Base-by-base conservation (phyloP, 2,113 vertebrate genomes). In the Plectropomus leopardus region DNA sequence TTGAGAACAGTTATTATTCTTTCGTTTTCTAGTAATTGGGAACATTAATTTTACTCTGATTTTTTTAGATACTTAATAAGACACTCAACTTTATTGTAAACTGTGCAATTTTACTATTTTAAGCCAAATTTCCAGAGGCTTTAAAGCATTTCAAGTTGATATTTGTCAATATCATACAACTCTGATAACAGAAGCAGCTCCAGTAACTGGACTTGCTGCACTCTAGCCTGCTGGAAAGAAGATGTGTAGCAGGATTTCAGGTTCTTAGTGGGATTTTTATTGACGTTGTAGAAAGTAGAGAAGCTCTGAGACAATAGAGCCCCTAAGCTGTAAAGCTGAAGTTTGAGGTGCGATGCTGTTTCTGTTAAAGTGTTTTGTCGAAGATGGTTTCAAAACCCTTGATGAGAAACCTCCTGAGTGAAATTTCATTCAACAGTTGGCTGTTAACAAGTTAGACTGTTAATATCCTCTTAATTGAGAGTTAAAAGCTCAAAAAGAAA, bases 251-350 rank as follows among this genome's bases (percentile, higher is more conserved):
- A 58, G n/a, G 61, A 69, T 80, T 80, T 80, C 4, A 30, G 36
- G 9, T 45, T 64, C 47, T 72, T 58, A 74, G 34, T 9, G 26
- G 57, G 30, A 78, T 76, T 66, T 82, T 42, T 23, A 44, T 3
- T 48, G 30, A 45, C 86, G 54, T 57, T 85, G 34, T 26, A 23
- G 45, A 82, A 16, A 2, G 51, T 8, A 57, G 26, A 85, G 54
- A 57, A 34, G 47, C 59, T 73, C 30, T 30, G n/a, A 83, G 74
- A 77, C 63, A 58, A 63, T 80, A 73, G 42, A 66, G 59, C 10
- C 32, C 19, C 13, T 26, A 23, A 71, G 28, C 74, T 76, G 44
- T 15, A 64, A 44, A 74, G 51, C 61, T 17, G 28, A 79, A 73
- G 23, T 76, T 59, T 40, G n/a, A 26, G 59, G 4, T 11, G 21